These are phyloP conservation scores for Rhombomys opimus DNA, from an alignment of 2,113 vertebrate species.

Conservation along the genomic window DNA sequence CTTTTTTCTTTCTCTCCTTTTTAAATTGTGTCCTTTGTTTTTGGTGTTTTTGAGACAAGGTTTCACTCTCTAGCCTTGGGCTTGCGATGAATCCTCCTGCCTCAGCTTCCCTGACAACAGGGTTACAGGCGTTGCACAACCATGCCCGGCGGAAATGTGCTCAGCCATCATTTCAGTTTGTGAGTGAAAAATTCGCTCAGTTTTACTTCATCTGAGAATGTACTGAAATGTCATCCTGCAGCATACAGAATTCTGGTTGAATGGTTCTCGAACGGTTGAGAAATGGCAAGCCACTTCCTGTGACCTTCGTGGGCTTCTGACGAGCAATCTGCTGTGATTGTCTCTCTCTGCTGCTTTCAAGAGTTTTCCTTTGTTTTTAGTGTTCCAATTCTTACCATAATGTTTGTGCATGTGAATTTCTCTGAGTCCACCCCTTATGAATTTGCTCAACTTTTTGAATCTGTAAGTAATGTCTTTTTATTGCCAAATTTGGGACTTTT, in stretches of 20 bases:
- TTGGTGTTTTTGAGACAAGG: neutral
- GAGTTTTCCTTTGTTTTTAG: neutral
- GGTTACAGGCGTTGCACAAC: neutral
- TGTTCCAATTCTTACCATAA: neutral
- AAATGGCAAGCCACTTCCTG: slow-evolving; percentile 5
- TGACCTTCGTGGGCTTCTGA: neutral
- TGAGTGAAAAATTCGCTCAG: neutral
- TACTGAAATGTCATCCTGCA: neutral
- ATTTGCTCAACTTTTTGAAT: neutral
- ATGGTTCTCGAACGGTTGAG: neutral
- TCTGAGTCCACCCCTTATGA: neutral
- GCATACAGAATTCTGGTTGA: neutral
- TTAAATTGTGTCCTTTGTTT: neutral
- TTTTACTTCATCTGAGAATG: slow-evolving; percentile 12
- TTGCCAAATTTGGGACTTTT: neutral
- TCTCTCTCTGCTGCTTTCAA: slow-evolving; percentile 4
- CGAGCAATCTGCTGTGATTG: slow-evolving; percentile 19
- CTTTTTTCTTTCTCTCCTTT: neutral
- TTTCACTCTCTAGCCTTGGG: neutral
- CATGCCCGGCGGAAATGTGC: neutral
- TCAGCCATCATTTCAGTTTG: neutral
- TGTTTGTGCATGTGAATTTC: neutral
- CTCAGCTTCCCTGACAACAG: neutral
- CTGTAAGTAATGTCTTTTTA: neutral
- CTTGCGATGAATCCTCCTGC: neutral